These are phyloP conservation scores for Sebastes schlegelii DNA, from an alignment of 2,113 vertebrate genomes.

Conservation along the genomic window DNA sequence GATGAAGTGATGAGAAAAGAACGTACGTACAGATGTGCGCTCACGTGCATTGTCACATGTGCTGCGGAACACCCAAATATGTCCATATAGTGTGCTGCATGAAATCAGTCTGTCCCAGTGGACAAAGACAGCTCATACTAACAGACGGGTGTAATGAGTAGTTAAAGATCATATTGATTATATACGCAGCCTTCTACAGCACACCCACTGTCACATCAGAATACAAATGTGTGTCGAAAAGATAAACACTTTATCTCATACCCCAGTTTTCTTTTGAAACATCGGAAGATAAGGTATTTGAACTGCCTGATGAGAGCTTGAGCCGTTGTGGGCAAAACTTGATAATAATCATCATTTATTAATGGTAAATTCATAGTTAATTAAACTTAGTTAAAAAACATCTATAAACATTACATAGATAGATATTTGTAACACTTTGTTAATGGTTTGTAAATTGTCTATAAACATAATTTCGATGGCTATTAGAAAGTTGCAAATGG, in stretches of 20 bases:
- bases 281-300: neutral
- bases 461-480: no score
- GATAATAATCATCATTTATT: no score
- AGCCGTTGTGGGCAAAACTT: no score
- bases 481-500: no score
- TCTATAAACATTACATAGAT: no score
- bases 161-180: slow-evolving; percentile 67
- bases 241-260: neutral
- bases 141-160: slow-evolving; percentile 51
- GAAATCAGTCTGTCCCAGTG: slow-evolving; percentile 11
- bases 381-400: no score
- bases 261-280: neutral
- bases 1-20: neutral
- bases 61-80: neutral
- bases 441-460: no score
- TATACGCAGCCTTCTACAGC: neutral
- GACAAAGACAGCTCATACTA: slow-evolving; percentile 38
- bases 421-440: no score
- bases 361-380: no score
- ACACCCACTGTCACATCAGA: neutral
- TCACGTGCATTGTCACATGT: neutral
- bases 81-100: slow-evolving; percentile 42
- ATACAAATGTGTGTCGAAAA: neutral
- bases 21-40: neutral
- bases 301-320: neutral